Evolutionary conservation across 2,888 invertebrate species (phyloP).

Genomic region (Drosophila nr. perissopoda): DNA sequence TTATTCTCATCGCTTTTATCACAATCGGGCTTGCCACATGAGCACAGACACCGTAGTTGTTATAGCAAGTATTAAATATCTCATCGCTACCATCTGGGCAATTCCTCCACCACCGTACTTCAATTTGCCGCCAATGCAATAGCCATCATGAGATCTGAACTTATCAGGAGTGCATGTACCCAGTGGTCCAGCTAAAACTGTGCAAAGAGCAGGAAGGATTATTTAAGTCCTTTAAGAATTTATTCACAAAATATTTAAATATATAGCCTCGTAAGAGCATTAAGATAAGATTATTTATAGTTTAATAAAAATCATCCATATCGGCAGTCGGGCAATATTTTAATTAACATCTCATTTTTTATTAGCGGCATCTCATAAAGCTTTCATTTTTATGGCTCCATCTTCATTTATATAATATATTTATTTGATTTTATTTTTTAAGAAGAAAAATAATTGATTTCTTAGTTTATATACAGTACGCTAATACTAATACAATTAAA

Average conservation of each 20-base stretch:
- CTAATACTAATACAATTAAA: not conserved
- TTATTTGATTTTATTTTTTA: not conserved
- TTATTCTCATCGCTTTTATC: conserved; percentile 49
- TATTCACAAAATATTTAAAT: not conserved
- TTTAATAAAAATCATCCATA: not conserved
- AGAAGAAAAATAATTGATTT: not conserved
- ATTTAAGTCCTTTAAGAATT: not conserved
- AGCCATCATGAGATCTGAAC: not conserved
- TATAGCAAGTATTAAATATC: conserved; percentile 20
- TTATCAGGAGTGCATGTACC: not conserved
- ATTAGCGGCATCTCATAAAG: not conserved
- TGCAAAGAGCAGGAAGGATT: not conserved
- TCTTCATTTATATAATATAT: too few species aligned
- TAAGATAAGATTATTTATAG: not conserved
- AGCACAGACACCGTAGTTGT: conserved; percentile 48
- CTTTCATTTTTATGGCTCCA: not conserved
- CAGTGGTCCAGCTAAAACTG: not conserved
- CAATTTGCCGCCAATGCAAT: not conserved
- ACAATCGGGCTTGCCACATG: conserved; percentile 10
- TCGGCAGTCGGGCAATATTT: not conserved
- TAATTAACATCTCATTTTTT: too few species aligned
- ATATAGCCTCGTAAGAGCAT: not conserved
- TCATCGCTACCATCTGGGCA: conserved; percentile 45
- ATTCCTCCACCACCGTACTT: conserved; percentile 35
- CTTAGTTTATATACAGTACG: not conserved